Percentiles rank a stretch among this genome's conserved stretches.
Conservation (phyloP, 1,140 invertebrate genomes). For the Penaeus indicus region DNA sequence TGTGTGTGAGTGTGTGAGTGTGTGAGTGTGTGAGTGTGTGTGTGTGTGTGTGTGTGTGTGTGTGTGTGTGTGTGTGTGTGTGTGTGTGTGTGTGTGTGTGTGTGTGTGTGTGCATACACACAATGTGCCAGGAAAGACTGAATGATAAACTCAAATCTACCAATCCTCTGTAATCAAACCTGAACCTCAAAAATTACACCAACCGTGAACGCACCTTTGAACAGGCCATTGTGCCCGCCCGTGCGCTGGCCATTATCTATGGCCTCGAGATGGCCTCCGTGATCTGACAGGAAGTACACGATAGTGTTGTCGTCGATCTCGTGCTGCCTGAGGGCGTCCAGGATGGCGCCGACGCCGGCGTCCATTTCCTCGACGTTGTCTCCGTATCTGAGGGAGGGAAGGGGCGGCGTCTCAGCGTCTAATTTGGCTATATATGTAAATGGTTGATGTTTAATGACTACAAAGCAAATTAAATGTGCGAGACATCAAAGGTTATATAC, state of each 20-base stretch:
- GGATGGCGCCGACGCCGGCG: constrained; percentile 67
- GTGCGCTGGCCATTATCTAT: constrained; percentile 68
- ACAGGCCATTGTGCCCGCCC: constrained; percentile 71
- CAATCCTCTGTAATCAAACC: too few species aligned
- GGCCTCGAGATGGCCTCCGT: constrained; percentile 70
- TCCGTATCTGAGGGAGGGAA: constrained; percentile 66
- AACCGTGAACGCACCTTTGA: constrained; percentile 66
- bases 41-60: background rate
- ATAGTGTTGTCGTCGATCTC: constrained; percentile 67
- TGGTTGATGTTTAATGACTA: too few species aligned
- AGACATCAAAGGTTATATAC: too few species aligned
- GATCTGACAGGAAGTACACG: constrained; percentile 69
- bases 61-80: background rate
- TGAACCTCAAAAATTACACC: too few species aligned
- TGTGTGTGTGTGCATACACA: background rate
- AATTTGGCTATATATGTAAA: too few species aligned
- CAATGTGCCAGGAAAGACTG: background rate
- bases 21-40: background rate
- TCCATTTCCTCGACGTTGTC: constrained; percentile 69
- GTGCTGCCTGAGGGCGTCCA: constrained; percentile 61
- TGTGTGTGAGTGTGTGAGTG: background rate
- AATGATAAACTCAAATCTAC: too few species aligned
- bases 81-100: background rate
- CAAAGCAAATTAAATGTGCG: too few species aligned
- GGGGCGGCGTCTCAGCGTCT: too few species aligned